phyloP scores from a whole-genome alignment of 2,113 vertebrate species.

The Mesembrinibis cayennensis region DNA sequence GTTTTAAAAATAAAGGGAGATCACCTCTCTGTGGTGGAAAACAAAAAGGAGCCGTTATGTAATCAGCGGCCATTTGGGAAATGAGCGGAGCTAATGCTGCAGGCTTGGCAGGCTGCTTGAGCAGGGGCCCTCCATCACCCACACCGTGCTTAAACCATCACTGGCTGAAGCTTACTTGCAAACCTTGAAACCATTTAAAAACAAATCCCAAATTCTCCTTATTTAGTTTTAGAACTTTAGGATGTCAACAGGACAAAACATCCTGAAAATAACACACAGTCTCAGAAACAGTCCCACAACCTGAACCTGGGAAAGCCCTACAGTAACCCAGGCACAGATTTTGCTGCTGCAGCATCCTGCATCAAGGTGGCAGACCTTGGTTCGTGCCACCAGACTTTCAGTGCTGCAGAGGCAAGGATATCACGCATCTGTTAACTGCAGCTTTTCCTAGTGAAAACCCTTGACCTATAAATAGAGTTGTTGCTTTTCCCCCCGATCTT shows the following conservation, averaged over 20 bases:
- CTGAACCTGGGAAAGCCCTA: background rate
- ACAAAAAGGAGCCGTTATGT: fast-evolving
- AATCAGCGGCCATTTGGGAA: background rate
- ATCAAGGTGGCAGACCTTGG: fast-evolving
- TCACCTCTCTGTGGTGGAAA: background rate
- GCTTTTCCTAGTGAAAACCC: background rate
- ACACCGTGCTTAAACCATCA: fast-evolving
- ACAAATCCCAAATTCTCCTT: background rate
- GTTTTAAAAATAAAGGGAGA: background rate
- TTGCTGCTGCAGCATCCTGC: background rate
- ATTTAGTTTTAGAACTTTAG: background rate
- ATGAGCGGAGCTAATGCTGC: background rate
- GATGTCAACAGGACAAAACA: background rate
- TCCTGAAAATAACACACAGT: background rate
- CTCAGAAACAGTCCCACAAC: background rate
- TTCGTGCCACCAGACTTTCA: background rate
- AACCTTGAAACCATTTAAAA: background rate
- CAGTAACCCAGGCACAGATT: background rate
- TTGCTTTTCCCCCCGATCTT: background rate
- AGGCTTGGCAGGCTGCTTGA: background rate
- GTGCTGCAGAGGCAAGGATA: background rate
- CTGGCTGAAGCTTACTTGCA: background rate
- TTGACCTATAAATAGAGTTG: background rate
- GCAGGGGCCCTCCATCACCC: background rate
- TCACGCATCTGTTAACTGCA: too few species aligned